phyloP scores from a whole-genome alignment of 92 coral and sea anemone species.

The Umimayanthus chanpuru region DNA sequence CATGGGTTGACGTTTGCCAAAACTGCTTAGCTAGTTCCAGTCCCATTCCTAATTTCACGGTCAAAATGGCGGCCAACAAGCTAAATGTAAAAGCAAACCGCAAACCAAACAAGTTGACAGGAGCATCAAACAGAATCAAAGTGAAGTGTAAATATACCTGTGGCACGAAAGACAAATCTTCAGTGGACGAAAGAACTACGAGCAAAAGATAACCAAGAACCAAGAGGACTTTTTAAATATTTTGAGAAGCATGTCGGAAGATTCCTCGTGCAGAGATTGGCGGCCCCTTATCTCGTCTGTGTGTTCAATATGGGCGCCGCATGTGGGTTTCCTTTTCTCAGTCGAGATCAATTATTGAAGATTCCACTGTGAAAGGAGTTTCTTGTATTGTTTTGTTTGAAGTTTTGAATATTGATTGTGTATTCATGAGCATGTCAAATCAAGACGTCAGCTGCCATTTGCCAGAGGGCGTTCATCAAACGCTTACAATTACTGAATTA shows the following conservation, averaged over 20 bases:
- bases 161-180: neutral
- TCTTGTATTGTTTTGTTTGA: slow-evolving; percentile 19
- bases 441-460: neutral
- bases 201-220: neutral
- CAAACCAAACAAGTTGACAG: neutral
- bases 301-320: neutral
- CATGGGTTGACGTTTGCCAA: no score
- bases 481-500: neutral
- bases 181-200: neutral
- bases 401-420: slow-evolving; percentile 22
- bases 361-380: slow-evolving; percentile 19
- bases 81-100: no score
- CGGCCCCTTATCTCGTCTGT: neutral
- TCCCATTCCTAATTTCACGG: neutral
- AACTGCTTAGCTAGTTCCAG: neutral
- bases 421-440: slow-evolving; percentile 9
- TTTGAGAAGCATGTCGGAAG: neutral
- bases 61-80: neutral
- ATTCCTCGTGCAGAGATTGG: neutral
- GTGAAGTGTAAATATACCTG: slow-evolving; percentile 2
- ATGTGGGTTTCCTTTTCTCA: slow-evolving; percentile 11
- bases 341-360: slow-evolving; percentile 16
- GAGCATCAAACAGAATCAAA: neutral
- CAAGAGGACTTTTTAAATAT: neutral
- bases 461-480: slow-evolving; percentile 17